These are phyloP conservation scores for Poeciliopsis turrubarensis DNA, from an alignment of 2,113 vertebrate genomes.

Conservation along the genomic window DNA sequence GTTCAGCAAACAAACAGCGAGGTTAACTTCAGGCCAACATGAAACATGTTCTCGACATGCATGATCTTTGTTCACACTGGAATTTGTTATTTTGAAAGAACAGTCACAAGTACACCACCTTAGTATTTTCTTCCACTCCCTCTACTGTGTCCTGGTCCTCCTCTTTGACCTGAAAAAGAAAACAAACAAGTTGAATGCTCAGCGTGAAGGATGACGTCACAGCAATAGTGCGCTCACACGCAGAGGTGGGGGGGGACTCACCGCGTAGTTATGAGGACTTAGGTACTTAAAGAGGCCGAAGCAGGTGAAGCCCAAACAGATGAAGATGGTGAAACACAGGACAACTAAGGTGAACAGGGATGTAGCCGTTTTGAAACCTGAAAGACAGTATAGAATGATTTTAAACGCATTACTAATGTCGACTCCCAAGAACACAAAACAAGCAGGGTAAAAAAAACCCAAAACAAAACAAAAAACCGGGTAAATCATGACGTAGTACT, in stretches of 20 bases:
- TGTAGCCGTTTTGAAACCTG: conserved; percentile 86
- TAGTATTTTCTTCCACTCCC: conserved; percentile 37
- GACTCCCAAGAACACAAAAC: neutral
- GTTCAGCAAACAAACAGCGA: neutral
- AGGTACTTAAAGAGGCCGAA: conserved; percentile 92
- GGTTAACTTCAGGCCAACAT: neutral
- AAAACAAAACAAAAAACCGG: too few species aligned
- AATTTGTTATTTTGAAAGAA: conserved; percentile 12
- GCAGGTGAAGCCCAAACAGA: conserved; percentile 85
- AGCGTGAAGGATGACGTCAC: neutral
- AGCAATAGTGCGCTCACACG: neutral
- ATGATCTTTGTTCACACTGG: neutral
- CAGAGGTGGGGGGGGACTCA: conserved; percentile 63
- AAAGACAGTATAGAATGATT: conserved; percentile 22
- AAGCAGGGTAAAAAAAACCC: neutral
- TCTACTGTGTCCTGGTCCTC: conserved; percentile 58
- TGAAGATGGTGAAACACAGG: conserved; percentile 83
- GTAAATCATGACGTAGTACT: neutral
- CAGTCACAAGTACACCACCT: conserved; percentile 52
- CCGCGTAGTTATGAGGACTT: conserved; percentile 89
- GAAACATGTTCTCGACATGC: neutral
- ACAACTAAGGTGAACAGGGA: conserved; percentile 91
- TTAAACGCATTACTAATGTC: too few species aligned
- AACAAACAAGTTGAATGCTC: neutral
- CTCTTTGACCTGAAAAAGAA: conserved; percentile 65